Base-by-base conservation (phyloP, 2,797 vertebrate genomes). In the Ceryle rudis region DNA sequence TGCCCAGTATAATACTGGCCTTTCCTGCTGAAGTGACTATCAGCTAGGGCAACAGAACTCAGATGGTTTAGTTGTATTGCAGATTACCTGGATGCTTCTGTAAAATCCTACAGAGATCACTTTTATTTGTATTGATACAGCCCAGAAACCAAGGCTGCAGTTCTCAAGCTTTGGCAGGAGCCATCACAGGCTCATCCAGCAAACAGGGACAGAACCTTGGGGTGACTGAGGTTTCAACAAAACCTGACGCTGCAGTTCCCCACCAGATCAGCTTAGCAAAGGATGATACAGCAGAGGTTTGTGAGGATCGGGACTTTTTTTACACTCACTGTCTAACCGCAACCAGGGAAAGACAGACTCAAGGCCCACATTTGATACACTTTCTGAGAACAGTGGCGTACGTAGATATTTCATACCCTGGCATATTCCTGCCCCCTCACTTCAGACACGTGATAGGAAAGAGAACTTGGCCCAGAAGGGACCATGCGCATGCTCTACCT, bases 251-350 rank as follows among this genome's bases (percentile, higher is more conserved):
- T 54, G 49, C 49, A 58, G 37, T 5, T 77, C n/a, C 62, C 33
- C 62, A 15, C 12, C 0, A 0, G 54, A 44, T 41, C 47, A 28
- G 22, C 37, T 47, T 25, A 37, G 26, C 1, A 46, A 52, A 11
- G 52, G 46, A 16, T 17, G 51, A 70, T 3, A 9, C 26, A 82
- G 44, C 18, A 51, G 25, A 41, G 31, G 28, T 64, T n/a, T 71
- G 22, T 26, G 37, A 73, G 33, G 6, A 58, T 17, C 28, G 37
- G 26, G 17, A 33, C 22, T 21, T 91, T 25, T 28, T 35, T 14
- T 26, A 19, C 29, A 16, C 18, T 67, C 47, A 9, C 2, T 81
- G 11, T 11, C 33, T 26, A 61, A 77, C 9, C 33, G 29, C 57
- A 81, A 37, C 33, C 49, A 74, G 39, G 31, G 18, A 72, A 57